Evolutionary conservation across 2,888 invertebrate species (phyloP).

Genomic region (Caenorhabditis macrosperma): DNA sequence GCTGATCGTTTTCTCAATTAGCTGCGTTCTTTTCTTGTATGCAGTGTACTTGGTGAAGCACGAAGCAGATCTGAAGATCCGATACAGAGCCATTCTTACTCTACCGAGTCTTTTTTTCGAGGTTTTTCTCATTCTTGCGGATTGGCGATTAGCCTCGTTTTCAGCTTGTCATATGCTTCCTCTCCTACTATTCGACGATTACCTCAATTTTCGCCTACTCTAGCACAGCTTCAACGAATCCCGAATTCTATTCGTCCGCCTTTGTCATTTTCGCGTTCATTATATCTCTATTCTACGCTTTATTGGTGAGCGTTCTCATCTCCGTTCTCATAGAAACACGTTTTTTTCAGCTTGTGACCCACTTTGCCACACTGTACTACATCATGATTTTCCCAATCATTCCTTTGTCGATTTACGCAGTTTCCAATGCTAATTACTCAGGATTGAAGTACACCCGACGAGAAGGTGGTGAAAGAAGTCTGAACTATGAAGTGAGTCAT

Average conservation of each 20-base stretch:
- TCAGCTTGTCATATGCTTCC: constrained; percentile 42
- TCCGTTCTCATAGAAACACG: no score
- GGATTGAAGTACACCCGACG: constrained; percentile 13
- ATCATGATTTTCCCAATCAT: constrained; percentile 33
- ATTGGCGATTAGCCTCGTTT: background rate
- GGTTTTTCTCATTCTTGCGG: constrained; percentile 22
- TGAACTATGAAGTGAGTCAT: constrained; percentile 23
- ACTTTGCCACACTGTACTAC: constrained; percentile 46
- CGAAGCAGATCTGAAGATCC: constrained; percentile 17
- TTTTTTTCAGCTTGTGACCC: constrained; percentile 44
- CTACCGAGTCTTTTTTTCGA: constrained; percentile 52
- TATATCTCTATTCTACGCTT: constrained; percentile 42
- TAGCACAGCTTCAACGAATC: constrained; percentile 6
- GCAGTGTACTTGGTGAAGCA: constrained; percentile 23
- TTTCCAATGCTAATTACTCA: constrained; percentile 39
- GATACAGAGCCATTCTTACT: constrained; percentile 31
- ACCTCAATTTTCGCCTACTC: constrained; percentile 38
- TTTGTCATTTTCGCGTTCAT: constrained; percentile 56
- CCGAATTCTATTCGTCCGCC: constrained; percentile 35
- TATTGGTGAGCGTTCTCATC: constrained; percentile 14
- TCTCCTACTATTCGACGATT: constrained; percentile 43
- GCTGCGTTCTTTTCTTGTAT: constrained; percentile 43
- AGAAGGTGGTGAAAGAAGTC: constrained; percentile 17
- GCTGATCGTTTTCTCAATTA: constrained; percentile 30
- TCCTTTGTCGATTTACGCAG: constrained; percentile 26